A percentile compares a stretch with the other conserved stretches of the same genome.
Evolutionary conservation across 2,797 vertebrate species (phyloP).

Genomic region (Eidolon dupreanum): DNA sequence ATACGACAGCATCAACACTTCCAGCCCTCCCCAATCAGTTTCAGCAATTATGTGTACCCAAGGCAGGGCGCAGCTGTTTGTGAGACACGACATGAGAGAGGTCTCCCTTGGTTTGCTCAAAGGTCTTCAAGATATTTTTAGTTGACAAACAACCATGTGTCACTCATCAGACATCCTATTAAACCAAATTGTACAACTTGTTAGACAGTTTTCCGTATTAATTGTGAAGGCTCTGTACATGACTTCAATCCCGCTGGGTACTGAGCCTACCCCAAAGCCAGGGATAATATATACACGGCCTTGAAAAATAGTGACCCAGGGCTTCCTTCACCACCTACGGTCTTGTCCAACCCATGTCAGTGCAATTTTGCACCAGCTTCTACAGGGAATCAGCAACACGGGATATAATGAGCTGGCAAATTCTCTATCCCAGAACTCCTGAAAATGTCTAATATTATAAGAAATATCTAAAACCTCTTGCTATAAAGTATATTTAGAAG

Average conservation of each 20-base stretch:
- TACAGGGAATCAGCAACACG: not conserved
- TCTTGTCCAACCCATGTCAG: not conserved
- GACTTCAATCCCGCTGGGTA: not conserved
- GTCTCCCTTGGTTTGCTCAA: slow-evolving; percentile 76
- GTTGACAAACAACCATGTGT: slow-evolving; percentile 77
- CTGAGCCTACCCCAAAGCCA: not conserved
- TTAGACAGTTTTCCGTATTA: slow-evolving; percentile 69
- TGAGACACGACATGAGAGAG: slow-evolving; percentile 60
- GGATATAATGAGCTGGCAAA: not conserved
- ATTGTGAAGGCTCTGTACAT: slow-evolving; percentile 19
- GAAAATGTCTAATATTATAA: not conserved
- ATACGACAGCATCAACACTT: slow-evolving; percentile 60
- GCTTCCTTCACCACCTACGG: not conserved
- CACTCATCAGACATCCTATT: slow-evolving; percentile 66
- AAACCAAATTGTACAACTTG: slow-evolving; percentile 73
- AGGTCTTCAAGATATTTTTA: slow-evolving; percentile 78
- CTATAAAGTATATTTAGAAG: not conserved
- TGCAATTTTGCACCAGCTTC: not conserved
- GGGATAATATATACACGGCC: not conserved
- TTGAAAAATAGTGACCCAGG: not conserved
- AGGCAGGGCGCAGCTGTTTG: slow-evolving; percentile 70
- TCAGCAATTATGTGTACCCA: slow-evolving; percentile 60
- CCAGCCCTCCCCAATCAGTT: slow-evolving; percentile 46
- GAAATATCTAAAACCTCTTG: not conserved
- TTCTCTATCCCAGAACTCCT: not conserved